Evolutionary conservation across 2,888 invertebrate genomes (phyloP).

Genomic region (Drosophila formosana): DNA sequence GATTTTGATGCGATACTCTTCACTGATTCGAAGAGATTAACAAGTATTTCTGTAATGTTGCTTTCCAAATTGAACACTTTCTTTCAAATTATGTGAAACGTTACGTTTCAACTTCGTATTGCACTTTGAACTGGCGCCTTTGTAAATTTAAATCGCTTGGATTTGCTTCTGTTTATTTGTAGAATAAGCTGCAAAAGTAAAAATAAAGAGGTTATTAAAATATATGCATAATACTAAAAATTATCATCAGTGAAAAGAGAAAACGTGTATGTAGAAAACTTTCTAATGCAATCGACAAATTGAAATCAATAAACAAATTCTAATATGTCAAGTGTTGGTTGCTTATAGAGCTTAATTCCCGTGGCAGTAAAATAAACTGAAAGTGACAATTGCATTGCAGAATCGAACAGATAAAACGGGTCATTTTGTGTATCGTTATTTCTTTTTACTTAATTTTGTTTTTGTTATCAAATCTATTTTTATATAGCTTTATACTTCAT

Average conservation of each 20-base stretch:
- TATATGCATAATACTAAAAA: constrained; percentile 7
- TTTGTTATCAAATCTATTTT: too few species aligned
- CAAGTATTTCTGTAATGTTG: constrained; percentile 37
- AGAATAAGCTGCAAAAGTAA: constrained; percentile 63
- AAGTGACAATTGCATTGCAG: background rate
- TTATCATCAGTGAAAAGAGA: constrained; percentile 20
- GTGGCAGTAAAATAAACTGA: background rate
- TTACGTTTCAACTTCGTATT: constrained; percentile 53
- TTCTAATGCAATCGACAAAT: constrained; percentile 36
- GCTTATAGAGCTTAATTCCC: background rate
- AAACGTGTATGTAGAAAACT: constrained; percentile 30
- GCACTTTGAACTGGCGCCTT: constrained; percentile 64
- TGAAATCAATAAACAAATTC: constrained; percentile 1
- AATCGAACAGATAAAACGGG: background rate
- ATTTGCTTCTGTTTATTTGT: constrained; percentile 46
- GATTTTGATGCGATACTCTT: constrained; percentile 25
- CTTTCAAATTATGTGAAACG: constrained; percentile 37
- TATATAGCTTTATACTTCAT: too few species aligned
- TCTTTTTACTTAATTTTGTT: too few species aligned
- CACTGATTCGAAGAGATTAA: constrained; percentile 16
- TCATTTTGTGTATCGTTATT: background rate
- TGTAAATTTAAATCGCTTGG: constrained; percentile 50
- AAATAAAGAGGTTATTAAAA: constrained; percentile 43
- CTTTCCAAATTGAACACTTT: constrained; percentile 58
- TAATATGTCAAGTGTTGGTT: background rate